Percentiles rank a stretch among this genome's conserved stretches.
These are phyloP conservation scores for Hirudinaria manillensis DNA, from an alignment of 2,888 invertebrate species.

Conservation along the genomic window DNA sequence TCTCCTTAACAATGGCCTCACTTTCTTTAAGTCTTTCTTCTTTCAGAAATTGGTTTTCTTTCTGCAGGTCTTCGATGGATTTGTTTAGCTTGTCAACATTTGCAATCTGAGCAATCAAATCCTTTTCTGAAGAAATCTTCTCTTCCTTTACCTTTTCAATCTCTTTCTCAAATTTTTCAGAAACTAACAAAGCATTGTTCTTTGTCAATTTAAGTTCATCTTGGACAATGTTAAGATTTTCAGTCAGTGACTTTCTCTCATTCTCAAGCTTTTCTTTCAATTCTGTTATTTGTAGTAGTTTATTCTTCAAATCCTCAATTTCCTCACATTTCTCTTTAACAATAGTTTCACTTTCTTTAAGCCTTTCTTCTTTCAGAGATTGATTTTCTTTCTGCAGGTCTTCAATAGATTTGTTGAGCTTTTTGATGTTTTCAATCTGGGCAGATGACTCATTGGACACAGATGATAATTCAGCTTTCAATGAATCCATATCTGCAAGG, in stretches of 20 bases:
- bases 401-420: neutral
- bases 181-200: neutral
- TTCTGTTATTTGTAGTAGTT: neutral
- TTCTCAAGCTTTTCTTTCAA: neutral
- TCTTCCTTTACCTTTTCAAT: slow-evolving; percentile 3
- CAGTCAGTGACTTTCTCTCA: neutral
- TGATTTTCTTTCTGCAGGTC: slow-evolving; percentile 22
- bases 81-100: no score
- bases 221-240: neutral
- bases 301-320: slow-evolving; percentile 16
- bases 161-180: neutral
- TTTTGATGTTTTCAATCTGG: neutral
- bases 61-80: neutral
- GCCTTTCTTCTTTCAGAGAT: slow-evolving; percentile 8
- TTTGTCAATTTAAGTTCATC: neutral
- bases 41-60: neutral
- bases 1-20: neutral
- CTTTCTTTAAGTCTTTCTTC: slow-evolving; percentile 6
- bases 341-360: slow-evolving; percentile 22
- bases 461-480: slow-evolving; percentile 11
- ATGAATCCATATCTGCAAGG: slow-evolving; percentile 10
- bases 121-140: neutral
- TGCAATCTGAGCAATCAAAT: no score
- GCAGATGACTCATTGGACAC: neutral
- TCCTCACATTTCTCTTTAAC: slow-evolving; percentile 29